Conservation (phyloP, 1,140 invertebrate species). For the Dinoponera quadriceps region DNA sequence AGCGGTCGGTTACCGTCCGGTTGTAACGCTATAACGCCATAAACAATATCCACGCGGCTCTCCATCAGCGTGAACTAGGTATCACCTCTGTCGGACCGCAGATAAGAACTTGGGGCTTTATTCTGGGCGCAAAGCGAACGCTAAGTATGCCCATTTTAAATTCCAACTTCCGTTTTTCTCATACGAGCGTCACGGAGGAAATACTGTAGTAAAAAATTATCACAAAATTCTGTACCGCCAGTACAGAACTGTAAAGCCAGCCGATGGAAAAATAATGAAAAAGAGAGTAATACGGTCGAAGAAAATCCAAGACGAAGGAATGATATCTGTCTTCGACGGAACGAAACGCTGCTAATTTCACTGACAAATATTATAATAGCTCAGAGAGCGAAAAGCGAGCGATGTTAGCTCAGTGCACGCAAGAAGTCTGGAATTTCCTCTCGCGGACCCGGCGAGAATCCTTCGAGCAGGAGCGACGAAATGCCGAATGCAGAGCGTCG, state of each 20-base stretch:
- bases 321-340: too few species aligned
- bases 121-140: too few species aligned
- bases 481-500: constrained; percentile 56
- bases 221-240: too few species aligned
- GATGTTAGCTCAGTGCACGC: constrained; percentile 2
- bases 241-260: too few species aligned
- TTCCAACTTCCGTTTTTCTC: too few species aligned
- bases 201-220: too few species aligned
- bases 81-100: constrained; percentile 7
- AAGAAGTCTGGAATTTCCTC: constrained; percentile 78
- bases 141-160: too few species aligned
- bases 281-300: background rate
- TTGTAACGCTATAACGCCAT: constrained; percentile 19
- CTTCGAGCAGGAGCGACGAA: constrained; percentile 26
- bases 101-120: background rate
- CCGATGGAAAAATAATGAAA: too few species aligned
- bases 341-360: too few species aligned
- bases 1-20: background rate
- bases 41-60: constrained; percentile 26
- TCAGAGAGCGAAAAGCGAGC: too few species aligned
- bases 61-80: background rate
- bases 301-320: constrained; percentile 13
- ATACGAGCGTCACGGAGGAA: too few species aligned
- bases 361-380: too few species aligned
- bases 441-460: constrained; percentile 22